These are phyloP conservation scores for Myotis brandtii DNA, from an alignment of 2,113 vertebrate genomes.

Conservation along the genomic window DNA sequence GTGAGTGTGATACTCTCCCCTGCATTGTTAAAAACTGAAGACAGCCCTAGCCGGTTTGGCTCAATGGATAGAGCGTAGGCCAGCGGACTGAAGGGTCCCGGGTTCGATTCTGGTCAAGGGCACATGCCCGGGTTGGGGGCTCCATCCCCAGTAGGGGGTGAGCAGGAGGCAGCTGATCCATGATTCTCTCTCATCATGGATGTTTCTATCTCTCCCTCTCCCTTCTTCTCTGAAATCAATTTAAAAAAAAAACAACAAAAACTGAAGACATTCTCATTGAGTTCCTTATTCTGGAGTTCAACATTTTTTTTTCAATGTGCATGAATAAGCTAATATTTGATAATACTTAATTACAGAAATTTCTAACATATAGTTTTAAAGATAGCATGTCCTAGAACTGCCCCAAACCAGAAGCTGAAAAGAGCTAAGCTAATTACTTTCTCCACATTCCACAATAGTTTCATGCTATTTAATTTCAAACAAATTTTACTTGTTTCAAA, in stretches of 20 bases:
- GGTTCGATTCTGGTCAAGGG: too few relatives aligned
- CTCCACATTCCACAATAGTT: not conserved
- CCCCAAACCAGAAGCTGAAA: not conserved
- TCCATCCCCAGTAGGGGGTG: too few relatives aligned
- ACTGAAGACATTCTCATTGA: not conserved
- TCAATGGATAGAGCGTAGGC: too few relatives aligned
- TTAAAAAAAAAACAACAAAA: not conserved
- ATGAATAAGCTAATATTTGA: not conserved
- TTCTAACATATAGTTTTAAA: constrained; percentile 30
- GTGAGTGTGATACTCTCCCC: not conserved
- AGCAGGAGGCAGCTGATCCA: too few relatives aligned
- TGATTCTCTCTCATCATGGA: too few relatives aligned
- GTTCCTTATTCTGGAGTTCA: not conserved
- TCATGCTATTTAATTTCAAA: constrained; percentile 8
- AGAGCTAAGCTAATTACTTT: not conserved
- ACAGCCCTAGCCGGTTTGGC: not conserved
- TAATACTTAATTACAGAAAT: not conserved
- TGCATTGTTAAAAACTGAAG: not conserved
- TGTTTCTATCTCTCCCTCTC: too few relatives aligned
- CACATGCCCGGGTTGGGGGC: too few relatives aligned
- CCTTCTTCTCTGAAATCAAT: too few relatives aligned
- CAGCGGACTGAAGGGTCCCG: too few relatives aligned
- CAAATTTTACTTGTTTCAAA: not conserved
- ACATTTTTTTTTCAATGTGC: not conserved
- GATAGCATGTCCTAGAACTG: not conserved